These are phyloP conservation scores for Lithophane ornitopus DNA, from an alignment of 2,888 invertebrate species.

Conservation along the genomic window DNA sequence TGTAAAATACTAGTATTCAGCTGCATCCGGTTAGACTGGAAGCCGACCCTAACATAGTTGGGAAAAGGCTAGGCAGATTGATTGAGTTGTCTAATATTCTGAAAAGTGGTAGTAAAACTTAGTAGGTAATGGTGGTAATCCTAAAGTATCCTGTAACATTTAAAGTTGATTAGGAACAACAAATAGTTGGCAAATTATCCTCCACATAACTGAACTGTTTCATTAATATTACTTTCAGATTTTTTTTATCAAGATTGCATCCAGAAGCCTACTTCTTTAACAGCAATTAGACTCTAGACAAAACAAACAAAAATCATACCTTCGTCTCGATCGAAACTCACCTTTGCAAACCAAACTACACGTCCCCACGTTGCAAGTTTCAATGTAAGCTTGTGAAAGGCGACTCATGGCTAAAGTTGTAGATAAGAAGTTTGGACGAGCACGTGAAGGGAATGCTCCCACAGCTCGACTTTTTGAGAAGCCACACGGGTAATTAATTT, in stretches of 20 bases:
- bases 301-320: neutral
- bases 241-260: neutral
- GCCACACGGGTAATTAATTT: conserved; percentile 57
- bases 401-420: conserved; percentile 56
- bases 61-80: too few species aligned
- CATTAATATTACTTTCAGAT: too few species aligned
- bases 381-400: conserved; percentile 57
- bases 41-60: too few species aligned
- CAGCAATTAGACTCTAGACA: too few species aligned
- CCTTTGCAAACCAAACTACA: conserved; percentile 25
- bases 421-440: conserved; percentile 64
- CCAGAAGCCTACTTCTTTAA: too few species aligned
- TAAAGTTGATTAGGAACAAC: neutral
- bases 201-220: neutral
- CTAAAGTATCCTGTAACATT: neutral
- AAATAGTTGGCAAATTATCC: neutral
- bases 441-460: conserved; percentile 62
- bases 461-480: conserved; percentile 48
- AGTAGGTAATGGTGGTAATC: neutral
- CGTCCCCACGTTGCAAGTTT: conserved; percentile 45
- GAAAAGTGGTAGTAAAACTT: too few species aligned
- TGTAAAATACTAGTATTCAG: too few species aligned
- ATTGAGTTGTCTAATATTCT: too few species aligned
- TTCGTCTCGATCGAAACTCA: conserved; percentile 18
- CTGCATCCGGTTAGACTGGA: too few species aligned